Percentiles rank a stretch among this genome's conserved stretches.
phyloP scores from a whole-genome alignment of 2,888 invertebrate genomes.

The Chromoteleia sp. region DNA sequence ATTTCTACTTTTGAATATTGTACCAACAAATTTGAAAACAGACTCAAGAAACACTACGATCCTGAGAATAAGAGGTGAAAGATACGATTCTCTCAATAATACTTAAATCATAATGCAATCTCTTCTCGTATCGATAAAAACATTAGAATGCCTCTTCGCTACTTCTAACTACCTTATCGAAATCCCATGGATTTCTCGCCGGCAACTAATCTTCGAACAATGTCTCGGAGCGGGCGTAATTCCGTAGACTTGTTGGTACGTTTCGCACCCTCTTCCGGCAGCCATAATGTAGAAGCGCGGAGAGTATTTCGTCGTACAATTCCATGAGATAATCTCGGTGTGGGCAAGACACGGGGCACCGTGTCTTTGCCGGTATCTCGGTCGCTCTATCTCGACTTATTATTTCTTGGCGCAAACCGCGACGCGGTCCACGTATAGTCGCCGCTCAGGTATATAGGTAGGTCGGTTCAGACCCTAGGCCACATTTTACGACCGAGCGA shows the following conservation, averaged over 20 bases:
- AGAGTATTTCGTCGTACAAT: slow-evolving; percentile 80
- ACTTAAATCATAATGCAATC: slow-evolving; percentile 9
- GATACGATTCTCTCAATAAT: no score
- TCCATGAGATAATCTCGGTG: slow-evolving; percentile 82
- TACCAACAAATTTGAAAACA: no score
- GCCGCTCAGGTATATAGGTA: slow-evolving; percentile 51
- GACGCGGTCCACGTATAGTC: slow-evolving; percentile 47
- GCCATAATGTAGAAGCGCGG: slow-evolving; percentile 78
- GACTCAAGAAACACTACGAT: no score
- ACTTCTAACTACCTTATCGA: slow-evolving; percentile 20
- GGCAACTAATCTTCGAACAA: slow-evolving; percentile 55
- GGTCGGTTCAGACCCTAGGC: slow-evolving; percentile 69
- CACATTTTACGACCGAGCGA: slow-evolving; percentile 69
- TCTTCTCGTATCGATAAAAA: slow-evolving; percentile 6
- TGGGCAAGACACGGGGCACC: slow-evolving; percentile 77
- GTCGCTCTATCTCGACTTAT: slow-evolving; percentile 82
- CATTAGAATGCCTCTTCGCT: slow-evolving; percentile 23
- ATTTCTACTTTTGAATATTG: background rate
- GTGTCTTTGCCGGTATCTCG: slow-evolving; percentile 73
- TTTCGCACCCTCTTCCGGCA: slow-evolving; percentile 70
- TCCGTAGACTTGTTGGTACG: slow-evolving; percentile 53
- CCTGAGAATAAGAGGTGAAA: no score
- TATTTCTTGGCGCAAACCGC: slow-evolving; percentile 77
- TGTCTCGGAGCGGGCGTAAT: slow-evolving; percentile 52
- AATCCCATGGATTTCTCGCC: slow-evolving; percentile 32